A percentile compares a stretch with the other conserved stretches of the same genome.
These are phyloP conservation scores for Coremacera marginata DNA, from an alignment of 2,888 invertebrate species.

Conservation along the genomic window DNA sequence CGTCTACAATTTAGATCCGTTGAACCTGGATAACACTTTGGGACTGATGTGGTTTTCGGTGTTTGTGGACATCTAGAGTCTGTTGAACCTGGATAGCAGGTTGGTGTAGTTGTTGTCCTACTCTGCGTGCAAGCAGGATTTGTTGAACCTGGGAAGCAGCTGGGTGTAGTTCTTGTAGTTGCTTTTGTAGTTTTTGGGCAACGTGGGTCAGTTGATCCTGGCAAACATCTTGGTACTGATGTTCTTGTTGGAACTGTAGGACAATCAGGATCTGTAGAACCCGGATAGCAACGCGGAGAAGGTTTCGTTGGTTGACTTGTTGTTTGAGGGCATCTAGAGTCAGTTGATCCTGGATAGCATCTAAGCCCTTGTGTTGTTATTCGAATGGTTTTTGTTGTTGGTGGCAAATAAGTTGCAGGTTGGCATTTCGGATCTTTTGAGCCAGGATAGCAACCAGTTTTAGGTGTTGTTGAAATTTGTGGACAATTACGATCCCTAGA, in stretches of 20 bases:
- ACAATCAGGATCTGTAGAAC: too few species aligned
- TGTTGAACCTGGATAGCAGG: conserved; percentile 61
- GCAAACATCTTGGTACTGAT: conserved; percentile 23
- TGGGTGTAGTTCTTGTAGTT: background rate
- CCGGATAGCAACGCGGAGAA: conserved; percentile 39
- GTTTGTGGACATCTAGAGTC: conserved; percentile 7
- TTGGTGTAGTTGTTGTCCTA: conserved; percentile 43
- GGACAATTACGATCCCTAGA: conserved; percentile 58
- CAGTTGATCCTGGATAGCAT: conserved; percentile 63
- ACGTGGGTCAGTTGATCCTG: conserved; percentile 45
- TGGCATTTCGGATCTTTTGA: too few species aligned
- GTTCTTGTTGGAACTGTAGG: conserved; percentile 20
- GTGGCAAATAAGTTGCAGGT: too few species aligned
- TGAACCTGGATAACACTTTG: background rate
- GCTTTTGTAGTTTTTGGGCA: background rate
- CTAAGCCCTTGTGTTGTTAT: too few species aligned
- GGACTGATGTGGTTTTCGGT: conserved; percentile 31
- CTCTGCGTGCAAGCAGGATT: conserved; percentile 33
- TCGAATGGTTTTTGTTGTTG: too few species aligned
- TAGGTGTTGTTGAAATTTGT: too few species aligned
- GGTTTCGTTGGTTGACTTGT: conserved; percentile 58
- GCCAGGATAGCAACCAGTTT: too few species aligned
- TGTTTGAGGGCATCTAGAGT: conserved; percentile 52
- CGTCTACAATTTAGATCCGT: background rate
- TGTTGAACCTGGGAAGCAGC: background rate